Evolutionary conservation across 53 echinoderm and acorn worm genomes (phyloP), one percentile per base, ranked within the genome.

Genomic region (Holothuria scabra): DNA sequence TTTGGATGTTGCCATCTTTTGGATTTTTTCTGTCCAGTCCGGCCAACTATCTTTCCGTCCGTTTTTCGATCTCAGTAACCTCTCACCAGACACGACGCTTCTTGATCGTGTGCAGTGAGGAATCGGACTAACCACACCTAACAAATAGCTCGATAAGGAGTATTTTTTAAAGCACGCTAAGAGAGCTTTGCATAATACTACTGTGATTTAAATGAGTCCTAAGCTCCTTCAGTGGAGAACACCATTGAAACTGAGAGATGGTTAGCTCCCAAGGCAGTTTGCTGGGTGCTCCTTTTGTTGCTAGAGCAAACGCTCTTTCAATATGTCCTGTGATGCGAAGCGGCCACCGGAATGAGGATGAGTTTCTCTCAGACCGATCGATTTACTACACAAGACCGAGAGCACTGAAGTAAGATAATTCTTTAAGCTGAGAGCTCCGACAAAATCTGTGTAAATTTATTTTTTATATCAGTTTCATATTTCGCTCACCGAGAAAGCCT

Each of bases 161-260:
- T n/a, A 8, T 22, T 20, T 69, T n/a, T 69, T 69, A 69, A 69
- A 69, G 69, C 69, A 69, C 69, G 69, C 69, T 21, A 21, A 69
- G 44, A 69, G 23, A 23, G 69, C 69, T 69, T 69, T 69, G 69
- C 69, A 69, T 69, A 69, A 69, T 69, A 30, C 13, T 30, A 69
- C 38, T 69, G 69, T 69, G 22, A 69, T 69, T 69, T 69, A 69
- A 69, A 69, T 69, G 35, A 41, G 69, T 16, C 38, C 18, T 34
- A 37, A 41, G 34, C 38, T 21, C n/a, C 34, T 34, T 69, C 38
- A 22, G 38, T 34, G 34, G 34, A 69, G 9, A 22, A 22, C 20
- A 41, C 35, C 20, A 69, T 69, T 69, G 69, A 69, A 37, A 34
- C 38, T n/a, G 34, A 38, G 35, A 41, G 34, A 32, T 41, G 69